Base-by-base conservation (phyloP, 37 sponge, comb jelly and placozoan genomes). In the Amphimedon queenslandica region DNA sequence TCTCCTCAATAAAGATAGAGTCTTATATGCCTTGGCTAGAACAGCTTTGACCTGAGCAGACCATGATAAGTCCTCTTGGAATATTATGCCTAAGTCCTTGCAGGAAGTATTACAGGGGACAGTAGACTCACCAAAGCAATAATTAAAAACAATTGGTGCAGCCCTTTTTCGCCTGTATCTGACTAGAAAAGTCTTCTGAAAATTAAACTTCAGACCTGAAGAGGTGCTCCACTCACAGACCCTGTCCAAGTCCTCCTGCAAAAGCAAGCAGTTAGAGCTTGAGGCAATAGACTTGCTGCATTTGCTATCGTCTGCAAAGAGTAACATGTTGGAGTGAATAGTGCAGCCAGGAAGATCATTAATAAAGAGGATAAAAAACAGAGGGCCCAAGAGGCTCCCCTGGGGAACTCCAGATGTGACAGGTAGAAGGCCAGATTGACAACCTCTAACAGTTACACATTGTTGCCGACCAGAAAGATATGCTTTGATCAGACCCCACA, bases 31-130 rank as follows among this genome's bases (percentile, higher is more conserved):
- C 69, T 38, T 38, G 10, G 69, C 69, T 23, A 28, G 11, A 23
- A 67, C 34, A 11, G 8, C 11, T 5, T 21, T 34, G 39, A 36
- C 8, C 13, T 67, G 69, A 4, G 29, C 11, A 37, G 38, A 32
- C 69, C 69, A 70, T 6, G 41, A 38, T n/a, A 70, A 29, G 16
- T 70, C 47, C 5, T 21, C 23, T n/a, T 43, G 42, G 39, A 67
- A 67, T 20, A 67, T 34, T 16, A 67, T 31, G 16, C 69, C 40
- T 36, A 67, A 31, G 21, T 70, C 71, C 27, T 70, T 70, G 42
- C 39, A 29, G 25, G 2, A 8, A 23, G 10, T 8, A 8, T 21
- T 6, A 28, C 11, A 16, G 8, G 63, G 31, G 10, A 61, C 30
- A 10, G 11, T 8, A 21, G 63, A 6, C 31, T 61, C 6, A 28